Percentiles rank a stretch among this genome's conserved stretches.
These are phyloP conservation scores for Melanophora roralis DNA, from an alignment of 2,888 invertebrate species.

Conservation along the genomic window DNA sequence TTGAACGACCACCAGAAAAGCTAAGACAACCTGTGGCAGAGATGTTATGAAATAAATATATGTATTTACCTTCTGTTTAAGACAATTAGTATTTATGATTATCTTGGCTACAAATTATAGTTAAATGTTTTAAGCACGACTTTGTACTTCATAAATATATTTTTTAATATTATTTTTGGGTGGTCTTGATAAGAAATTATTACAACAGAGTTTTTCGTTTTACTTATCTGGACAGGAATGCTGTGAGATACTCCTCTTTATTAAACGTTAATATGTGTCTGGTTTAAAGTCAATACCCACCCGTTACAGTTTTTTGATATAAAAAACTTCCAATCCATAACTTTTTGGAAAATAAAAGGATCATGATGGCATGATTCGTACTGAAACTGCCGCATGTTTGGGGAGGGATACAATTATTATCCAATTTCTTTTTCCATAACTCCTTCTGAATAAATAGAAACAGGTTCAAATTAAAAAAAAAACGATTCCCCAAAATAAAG, in stretches of 20 bases:
- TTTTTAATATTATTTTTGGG: constrained; percentile 4
- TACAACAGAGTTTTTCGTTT: background rate
- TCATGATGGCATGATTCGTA: too few relatives aligned
- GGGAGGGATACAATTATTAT: too few relatives aligned
- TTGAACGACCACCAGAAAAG: constrained; percentile 48
- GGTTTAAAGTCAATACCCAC: too few relatives aligned
- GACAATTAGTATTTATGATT: constrained; percentile 57
- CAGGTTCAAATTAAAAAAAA: too few relatives aligned
- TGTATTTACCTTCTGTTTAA: constrained; percentile 14
- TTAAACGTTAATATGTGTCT: background rate
- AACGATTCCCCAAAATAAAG: too few relatives aligned
- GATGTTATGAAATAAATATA: constrained; percentile 18
- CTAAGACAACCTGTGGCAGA: constrained; percentile 30
- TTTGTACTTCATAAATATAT: background rate
- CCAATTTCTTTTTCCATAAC: too few relatives aligned
- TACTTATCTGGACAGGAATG: background rate
- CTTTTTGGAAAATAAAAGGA: too few relatives aligned
- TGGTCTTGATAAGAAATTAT: constrained; percentile 54
- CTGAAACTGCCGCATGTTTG: too few relatives aligned
- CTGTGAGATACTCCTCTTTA: background rate
- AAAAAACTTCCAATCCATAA: too few relatives aligned
- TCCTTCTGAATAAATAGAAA: too few relatives aligned
- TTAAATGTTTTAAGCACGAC: constrained; percentile 53
- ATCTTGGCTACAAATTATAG: constrained; percentile 47
- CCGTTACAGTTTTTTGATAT: too few relatives aligned